These are phyloP conservation scores for Pristionchus japonicus DNA, from an alignment of 2,888 invertebrate genomes.

Conservation along the genomic window DNA sequence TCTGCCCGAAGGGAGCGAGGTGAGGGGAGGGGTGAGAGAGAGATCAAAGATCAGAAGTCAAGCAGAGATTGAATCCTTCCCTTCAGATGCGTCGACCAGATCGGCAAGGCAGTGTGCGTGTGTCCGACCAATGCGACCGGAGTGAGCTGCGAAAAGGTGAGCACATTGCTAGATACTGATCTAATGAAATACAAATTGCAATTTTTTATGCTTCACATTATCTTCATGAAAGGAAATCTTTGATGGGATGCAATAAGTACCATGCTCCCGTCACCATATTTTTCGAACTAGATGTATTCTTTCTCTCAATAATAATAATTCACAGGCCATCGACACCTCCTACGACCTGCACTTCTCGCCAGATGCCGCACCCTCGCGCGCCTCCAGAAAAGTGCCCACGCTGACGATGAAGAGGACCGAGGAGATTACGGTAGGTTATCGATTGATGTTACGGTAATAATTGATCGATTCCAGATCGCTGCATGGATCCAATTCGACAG, in stretches of 20 bases:
- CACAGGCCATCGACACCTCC: constrained; percentile 88
- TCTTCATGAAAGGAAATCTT: too few relatives aligned
- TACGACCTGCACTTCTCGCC: constrained; percentile 92
- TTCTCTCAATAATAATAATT: background rate
- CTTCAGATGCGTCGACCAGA: constrained; percentile 67
- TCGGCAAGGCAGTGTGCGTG: constrained; percentile 90
- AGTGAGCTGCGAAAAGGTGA: constrained; percentile 89
- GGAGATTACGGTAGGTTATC: constrained; percentile 77
- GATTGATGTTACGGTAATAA: constrained; percentile 76
- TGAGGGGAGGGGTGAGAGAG: background rate
- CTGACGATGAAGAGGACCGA: background rate
- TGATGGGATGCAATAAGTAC: too few relatives aligned
- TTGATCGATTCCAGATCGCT: constrained; percentile 85
- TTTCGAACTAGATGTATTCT: too few relatives aligned
- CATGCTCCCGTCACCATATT: too few relatives aligned
- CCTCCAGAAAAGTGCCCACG: constrained; percentile 20
- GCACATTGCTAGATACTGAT: background rate
- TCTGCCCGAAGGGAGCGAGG: constrained; percentile 67
- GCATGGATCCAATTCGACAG: constrained; percentile 97
- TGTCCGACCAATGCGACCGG: constrained; percentile 97
- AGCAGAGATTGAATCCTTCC: background rate
- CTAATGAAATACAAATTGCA: too few relatives aligned
- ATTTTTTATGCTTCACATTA: too few relatives aligned
- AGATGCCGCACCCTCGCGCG: constrained; percentile 65
- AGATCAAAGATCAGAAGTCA: background rate